These are phyloP conservation scores for Pygoscelis adeliae DNA, from an alignment of 2,113 vertebrate genomes.

Conservation along the genomic window DNA sequence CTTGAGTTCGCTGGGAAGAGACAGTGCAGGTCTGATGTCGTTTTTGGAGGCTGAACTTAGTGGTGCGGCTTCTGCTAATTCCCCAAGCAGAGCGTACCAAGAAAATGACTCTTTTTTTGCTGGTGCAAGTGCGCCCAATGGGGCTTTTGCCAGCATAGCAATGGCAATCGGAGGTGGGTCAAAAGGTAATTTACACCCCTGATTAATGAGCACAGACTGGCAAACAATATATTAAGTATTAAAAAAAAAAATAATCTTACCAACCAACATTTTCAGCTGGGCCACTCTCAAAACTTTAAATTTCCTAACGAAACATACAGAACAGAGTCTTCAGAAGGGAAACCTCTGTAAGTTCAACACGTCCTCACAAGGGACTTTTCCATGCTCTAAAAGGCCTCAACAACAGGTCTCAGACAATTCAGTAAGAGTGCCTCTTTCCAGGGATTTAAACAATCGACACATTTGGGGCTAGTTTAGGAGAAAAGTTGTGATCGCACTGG, in stretches of 20 bases:
- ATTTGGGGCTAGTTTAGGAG: background rate
- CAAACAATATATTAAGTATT: background rate
- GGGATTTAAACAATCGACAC: background rate
- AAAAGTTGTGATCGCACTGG: background rate
- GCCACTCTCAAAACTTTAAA: background rate
- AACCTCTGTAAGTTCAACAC: background rate
- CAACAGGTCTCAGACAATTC: background rate
- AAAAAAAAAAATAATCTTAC: background rate
- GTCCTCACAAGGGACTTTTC: background rate
- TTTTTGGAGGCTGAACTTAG: background rate
- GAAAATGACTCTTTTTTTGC: background rate
- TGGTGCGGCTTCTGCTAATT: background rate
- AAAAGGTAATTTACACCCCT: background rate
- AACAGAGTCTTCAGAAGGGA: accelerated
- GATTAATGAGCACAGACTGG: background rate
- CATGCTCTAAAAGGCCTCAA: background rate
- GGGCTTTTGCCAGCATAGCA: background rate
- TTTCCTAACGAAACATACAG: background rate
- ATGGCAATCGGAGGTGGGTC: background rate
- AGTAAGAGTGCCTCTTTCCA: background rate
- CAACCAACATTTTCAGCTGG: background rate
- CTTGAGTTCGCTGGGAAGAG: background rate
- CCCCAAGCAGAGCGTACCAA: background rate
- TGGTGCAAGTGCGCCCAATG: background rate
- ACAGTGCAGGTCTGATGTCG: background rate